Percentiles rank a stretch among this genome's conserved stretches.
Evolutionary conservation across 2,113 vertebrate species (phyloP).

Genomic region (Oreotrochilus melanogaster): DNA sequence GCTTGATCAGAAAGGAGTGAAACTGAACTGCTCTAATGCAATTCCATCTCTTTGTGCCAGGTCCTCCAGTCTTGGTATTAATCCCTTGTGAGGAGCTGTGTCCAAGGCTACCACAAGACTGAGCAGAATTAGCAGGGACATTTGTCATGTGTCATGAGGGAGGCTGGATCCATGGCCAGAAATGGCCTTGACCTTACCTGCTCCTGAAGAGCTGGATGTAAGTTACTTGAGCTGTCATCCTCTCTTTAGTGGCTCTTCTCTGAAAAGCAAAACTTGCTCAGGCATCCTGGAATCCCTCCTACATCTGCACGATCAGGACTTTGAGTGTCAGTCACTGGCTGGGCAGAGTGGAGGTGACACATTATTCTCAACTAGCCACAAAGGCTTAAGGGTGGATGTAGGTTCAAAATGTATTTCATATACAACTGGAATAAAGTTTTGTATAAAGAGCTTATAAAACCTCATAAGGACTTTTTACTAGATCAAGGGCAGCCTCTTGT

Average conservation of each 20-base stretch:
- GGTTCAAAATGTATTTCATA: constrained; percentile 27
- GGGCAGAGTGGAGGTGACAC: neutral
- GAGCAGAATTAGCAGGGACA: constrained; percentile 47
- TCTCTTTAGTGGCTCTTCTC: neutral
- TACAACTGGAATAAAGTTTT: constrained; percentile 12
- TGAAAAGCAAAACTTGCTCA: constrained; percentile 6
- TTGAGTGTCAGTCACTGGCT: neutral
- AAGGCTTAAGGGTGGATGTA: neutral
- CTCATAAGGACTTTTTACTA: constrained; percentile 41
- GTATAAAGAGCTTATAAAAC: constrained; percentile 51
- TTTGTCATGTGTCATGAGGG: constrained; percentile 25
- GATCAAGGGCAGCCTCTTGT: constrained; percentile 9
- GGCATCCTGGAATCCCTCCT: neutral
- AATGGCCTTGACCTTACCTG: constrained; percentile 48
- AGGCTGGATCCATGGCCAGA: neutral
- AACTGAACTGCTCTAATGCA: constrained; percentile 6
- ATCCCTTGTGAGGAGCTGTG: neutral
- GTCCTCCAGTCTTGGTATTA: constrained; percentile 30
- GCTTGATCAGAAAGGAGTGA: neutral
- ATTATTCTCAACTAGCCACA: neutral
- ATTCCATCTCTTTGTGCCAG: neutral
- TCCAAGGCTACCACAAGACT: constrained; percentile 36
- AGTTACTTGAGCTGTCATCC: constrained; percentile 16
- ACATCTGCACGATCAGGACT: neutral
- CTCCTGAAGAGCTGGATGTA: neutral